Evolutionary conservation across 2,113 vertebrate genomes (phyloP).

Genomic region (Scomber colias): DNA sequence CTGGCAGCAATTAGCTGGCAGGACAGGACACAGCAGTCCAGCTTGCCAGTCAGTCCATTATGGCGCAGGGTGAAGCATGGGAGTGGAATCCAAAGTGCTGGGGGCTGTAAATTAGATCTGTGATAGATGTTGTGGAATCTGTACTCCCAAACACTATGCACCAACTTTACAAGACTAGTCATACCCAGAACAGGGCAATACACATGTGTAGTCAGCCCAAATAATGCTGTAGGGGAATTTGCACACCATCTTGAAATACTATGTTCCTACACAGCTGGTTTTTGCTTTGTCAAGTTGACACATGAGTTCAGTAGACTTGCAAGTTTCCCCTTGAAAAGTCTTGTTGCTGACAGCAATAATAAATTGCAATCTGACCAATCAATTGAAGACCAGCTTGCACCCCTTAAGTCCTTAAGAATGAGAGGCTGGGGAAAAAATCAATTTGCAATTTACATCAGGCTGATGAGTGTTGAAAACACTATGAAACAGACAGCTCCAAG

Average conservation of each 20-base stretch:
- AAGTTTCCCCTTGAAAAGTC: conserved; percentile 83
- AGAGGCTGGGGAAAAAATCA: conserved; percentile 80
- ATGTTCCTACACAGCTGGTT: not conserved
- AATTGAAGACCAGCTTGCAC: conserved; percentile 81
- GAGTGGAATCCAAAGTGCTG: conserved; percentile 52
- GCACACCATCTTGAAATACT: not conserved
- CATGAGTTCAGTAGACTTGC: conserved; percentile 49
- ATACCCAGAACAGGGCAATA: not conserved
- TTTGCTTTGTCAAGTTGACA: conserved; percentile 64
- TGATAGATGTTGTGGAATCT: conserved; percentile 29
- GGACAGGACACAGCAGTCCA: conserved; percentile 76
- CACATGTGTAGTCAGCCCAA: not conserved
- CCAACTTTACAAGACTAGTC: conserved; percentile 3
- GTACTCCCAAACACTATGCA: not conserved
- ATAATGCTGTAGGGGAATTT: not conserved
- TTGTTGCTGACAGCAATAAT: conserved; percentile 83
- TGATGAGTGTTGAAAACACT: conserved; percentile 80
- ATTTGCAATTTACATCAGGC: conserved; percentile 85
- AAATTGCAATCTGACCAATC: conserved; percentile 83
- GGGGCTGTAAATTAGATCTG: conserved; percentile 60
- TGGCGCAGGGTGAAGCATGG: conserved; percentile 53
- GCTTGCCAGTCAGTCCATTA: conserved; percentile 76
- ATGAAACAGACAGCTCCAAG: conserved; percentile 71
- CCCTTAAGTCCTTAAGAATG: conserved; percentile 85
- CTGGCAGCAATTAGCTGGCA: conserved; percentile 85